Base-by-base conservation (phyloP, 1,140 invertebrate genomes). In the Micrasema longulum region DNA sequence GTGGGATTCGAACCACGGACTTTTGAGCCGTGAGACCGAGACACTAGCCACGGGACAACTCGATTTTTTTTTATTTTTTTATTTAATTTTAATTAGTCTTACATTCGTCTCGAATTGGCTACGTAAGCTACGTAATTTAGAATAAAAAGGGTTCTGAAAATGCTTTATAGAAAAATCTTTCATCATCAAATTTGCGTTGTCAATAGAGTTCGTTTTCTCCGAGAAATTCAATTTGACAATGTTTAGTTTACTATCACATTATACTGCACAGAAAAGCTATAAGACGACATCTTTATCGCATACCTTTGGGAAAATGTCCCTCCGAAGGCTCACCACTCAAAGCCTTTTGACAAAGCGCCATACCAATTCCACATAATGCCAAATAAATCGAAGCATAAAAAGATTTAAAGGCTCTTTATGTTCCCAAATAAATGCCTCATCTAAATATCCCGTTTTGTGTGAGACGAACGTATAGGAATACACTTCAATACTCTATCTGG, bases 371-470 rank as follows among this genome's bases (percentile, higher is more conserved):
- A 36, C 67, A 73, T 73, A 73, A 73, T 73, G 62, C 72, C 72
- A 66, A 69, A 73, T 73, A 73, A 73, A 73, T 73, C 72, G 72
- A 66, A 73, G 63, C 62, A 73, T 73, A 73, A 73, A 73, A 73
- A 69, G 67, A 57, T 69, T 73, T 65, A 55, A 69, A 64, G 68
- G 57, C 50, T 69, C 63, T 67, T 70, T 70, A 70, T 70, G 55
- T 70, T 70, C 68, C 16, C 71, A 73, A 73, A 73, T 73, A 73
- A 73, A 73, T 68, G 71, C 65, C 64, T 73, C 41, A 73, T 73
- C 71, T 73, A 60, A 73, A 73, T 73, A 72, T 72, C 52, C 60
- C 60, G 60, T 64, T 64, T 64, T 64, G 45, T 53, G 50, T 36
- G 64, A 53, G 64, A 50, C 31, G 64, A 66, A 38, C 45, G 45